Evolutionary conservation across 1,140 invertebrate species (phyloP).

Genomic region (Nylanderia fulva): DNA sequence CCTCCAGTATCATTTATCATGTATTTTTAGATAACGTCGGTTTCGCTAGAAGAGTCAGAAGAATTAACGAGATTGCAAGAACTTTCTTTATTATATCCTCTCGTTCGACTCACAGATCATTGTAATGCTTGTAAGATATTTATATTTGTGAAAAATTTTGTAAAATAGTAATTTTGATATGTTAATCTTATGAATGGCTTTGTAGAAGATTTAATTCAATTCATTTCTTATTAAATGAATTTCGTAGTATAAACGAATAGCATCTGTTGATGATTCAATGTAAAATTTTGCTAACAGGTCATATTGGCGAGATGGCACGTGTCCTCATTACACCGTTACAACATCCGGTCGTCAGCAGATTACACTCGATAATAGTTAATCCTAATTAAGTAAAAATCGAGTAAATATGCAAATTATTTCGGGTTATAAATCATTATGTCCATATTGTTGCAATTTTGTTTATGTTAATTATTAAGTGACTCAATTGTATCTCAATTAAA

Average conservation of each 20-base stretch:
- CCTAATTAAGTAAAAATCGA: constrained; percentile 38
- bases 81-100: constrained; percentile 66
- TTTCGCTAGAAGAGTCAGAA: constrained; percentile 40
- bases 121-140: constrained; percentile 63
- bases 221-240: background rate
- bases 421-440: constrained; percentile 15
- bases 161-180: constrained; percentile 7
- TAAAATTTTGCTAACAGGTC: constrained; percentile 48
- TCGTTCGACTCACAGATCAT: constrained; percentile 61
- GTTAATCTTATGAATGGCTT: background rate
- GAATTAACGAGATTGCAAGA: constrained; percentile 53
- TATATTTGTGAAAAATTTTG: too few relatives aligned
- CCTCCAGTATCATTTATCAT: background rate
- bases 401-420: background rate
- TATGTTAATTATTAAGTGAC: constrained; percentile 13
- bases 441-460: constrained; percentile 29
- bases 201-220: background rate
- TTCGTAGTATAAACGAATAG: background rate
- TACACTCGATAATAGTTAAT: constrained; percentile 62
- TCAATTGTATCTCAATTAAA: constrained; percentile 34
- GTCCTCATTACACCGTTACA: constrained; percentile 63
- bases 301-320: constrained; percentile 64
- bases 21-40: constrained; percentile 17
- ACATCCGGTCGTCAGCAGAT: constrained; percentile 52
- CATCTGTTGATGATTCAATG: background rate